Percentiles rank a stretch among this genome's conserved stretches.
phyloP scores from a whole-genome alignment of 2,113 vertebrate species.

The Etheostoma cragini region DNA sequence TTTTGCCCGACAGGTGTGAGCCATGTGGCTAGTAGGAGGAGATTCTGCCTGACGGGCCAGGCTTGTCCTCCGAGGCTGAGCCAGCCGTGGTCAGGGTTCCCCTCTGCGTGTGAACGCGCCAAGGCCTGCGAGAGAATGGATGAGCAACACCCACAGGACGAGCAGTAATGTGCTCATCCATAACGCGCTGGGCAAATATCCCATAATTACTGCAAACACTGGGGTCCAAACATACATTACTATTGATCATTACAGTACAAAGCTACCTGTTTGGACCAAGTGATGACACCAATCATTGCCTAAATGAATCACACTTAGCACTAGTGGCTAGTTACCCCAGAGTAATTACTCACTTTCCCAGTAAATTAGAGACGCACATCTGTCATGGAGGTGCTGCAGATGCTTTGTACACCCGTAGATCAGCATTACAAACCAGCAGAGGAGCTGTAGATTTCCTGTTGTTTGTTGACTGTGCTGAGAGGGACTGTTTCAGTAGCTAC shows the following conservation, averaged over 20 bases:
- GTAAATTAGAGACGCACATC: conserved; percentile 40
- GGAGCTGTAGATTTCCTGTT: neutral
- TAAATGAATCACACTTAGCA: conserved; percentile 64
- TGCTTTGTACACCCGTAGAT: conserved; percentile 20
- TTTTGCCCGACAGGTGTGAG: conserved; percentile 13
- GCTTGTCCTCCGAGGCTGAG: conserved; percentile 8
- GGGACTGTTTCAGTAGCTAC: conserved; percentile 2
- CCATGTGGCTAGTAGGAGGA: conserved; percentile 1
- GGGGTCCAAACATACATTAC: conserved; percentile 50
- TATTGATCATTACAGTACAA: conserved; percentile 57
- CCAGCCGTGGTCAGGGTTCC: neutral
- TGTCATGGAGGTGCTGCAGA: conserved; percentile 38
- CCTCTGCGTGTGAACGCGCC: neutral
- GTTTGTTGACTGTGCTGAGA: neutral
- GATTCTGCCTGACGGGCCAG: neutral
- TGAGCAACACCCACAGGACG: conserved; percentile 20
- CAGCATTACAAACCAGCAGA: neutral
- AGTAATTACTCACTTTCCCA: conserved; percentile 48
- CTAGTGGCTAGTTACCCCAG: conserved; percentile 40
- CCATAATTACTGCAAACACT: conserved; percentile 50
- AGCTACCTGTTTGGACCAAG: conserved; percentile 37
- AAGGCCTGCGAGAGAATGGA: conserved; percentile 4
- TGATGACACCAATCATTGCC: conserved; percentile 48
- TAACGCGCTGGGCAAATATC: conserved; percentile 58
- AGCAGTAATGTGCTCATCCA: conserved; percentile 65